Conservation (phyloP, 2,888 invertebrate genomes). For the Eristalis tenax region DNA sequence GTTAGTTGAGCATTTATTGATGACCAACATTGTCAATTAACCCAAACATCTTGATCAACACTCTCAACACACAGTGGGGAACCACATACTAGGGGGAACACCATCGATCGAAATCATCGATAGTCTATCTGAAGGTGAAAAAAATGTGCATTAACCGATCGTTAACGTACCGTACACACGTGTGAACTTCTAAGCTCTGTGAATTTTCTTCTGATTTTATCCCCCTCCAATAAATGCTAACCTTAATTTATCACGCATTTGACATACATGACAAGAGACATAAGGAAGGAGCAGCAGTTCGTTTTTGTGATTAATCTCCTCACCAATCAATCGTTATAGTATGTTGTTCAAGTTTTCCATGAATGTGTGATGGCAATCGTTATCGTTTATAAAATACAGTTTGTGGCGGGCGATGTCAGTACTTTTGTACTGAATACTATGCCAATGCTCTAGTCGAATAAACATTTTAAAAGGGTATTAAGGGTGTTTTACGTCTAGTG, state of each 20-base stretch:
- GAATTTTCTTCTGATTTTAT: not conserved
- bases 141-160: not conserved
- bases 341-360: too few relatives aligned
- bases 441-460: too few relatives aligned
- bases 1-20: not conserved
- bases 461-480: too few relatives aligned
- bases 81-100: not conserved
- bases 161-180: not conserved
- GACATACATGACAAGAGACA: not conserved
- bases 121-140: not conserved
- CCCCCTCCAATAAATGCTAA: not conserved
- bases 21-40: not conserved
- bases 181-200: not conserved
- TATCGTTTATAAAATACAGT: too few relatives aligned
- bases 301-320: too few relatives aligned
- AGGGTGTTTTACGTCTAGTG: too few relatives aligned
- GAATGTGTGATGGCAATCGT: too few relatives aligned
- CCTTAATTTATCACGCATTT: not conserved
- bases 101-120: not conserved
- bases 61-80: not conserved
- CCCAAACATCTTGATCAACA: not conserved
- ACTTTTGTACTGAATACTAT: too few relatives aligned
- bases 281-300: too few relatives aligned
- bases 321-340: too few relatives aligned
- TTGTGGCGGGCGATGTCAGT: too few relatives aligned